Conservation (phyloP, 1,140 invertebrate species). For the Gonioctena quinquepunctata region DNA sequence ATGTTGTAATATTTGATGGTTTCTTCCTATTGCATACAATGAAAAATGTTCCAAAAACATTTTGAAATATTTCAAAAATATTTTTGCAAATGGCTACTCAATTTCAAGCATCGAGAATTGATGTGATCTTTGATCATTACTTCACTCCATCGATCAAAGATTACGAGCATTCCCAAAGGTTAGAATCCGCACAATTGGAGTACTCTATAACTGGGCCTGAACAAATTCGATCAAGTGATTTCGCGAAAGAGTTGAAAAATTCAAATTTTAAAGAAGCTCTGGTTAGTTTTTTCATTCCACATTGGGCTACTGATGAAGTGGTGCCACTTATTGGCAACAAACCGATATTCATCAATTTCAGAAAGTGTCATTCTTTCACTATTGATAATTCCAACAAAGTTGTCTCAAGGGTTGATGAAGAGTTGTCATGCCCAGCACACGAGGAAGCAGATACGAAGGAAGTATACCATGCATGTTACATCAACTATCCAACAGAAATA, state of each 20-base stretch:
- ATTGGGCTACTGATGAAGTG: constrained; percentile 39
- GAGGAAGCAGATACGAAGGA: constrained; percentile 47
- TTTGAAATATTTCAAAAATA: constrained; percentile 39
- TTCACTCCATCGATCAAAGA: constrained; percentile 40
- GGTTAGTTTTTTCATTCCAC: constrained; percentile 39
- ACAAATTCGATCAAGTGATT: constrained; percentile 27
- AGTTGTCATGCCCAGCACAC: constrained; percentile 32
- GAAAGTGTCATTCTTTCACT: constrained; percentile 27
- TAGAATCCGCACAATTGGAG: background rate
- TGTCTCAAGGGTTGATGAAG: constrained; percentile 14
- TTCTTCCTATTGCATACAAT: constrained; percentile 35
- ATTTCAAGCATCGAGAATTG: constrained; percentile 18
- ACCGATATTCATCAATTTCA: constrained; percentile 38
- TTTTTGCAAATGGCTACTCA: constrained; percentile 22
- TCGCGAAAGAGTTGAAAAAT: constrained; percentile 38
- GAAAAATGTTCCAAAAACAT: constrained; percentile 32
- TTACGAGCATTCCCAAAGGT: constrained; percentile 23
- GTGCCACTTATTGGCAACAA: constrained; percentile 35
- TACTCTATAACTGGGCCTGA: constrained; percentile 28
- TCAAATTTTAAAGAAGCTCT: constrained; percentile 42
- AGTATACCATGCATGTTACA: constrained; percentile 35
- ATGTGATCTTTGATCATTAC: constrained; percentile 35
- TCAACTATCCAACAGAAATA: constrained; percentile 28
- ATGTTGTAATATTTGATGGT: constrained; percentile 35
- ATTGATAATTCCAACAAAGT: constrained; percentile 1